Percentiles rank a stretch among this genome's conserved stretches.
Conservation (phyloP, 2,113 vertebrate species). For the Triplophysa dalaica region DNA sequence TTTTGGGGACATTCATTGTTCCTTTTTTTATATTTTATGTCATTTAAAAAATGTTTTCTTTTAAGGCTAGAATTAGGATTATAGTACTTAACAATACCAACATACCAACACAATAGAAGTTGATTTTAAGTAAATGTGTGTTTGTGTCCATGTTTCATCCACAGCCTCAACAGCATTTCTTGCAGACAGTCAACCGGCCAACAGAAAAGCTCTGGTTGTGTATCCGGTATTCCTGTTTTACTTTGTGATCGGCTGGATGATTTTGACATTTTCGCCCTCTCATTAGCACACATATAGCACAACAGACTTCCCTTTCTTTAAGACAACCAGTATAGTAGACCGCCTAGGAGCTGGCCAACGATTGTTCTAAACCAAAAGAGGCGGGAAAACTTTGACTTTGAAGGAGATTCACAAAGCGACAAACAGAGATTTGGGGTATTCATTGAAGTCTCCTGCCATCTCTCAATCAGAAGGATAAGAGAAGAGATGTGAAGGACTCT, state of each 20-base stretch:
- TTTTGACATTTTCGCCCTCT: constrained; percentile 83
- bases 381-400: neutral
- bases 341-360: neutral
- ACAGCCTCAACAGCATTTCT: constrained; percentile 94
- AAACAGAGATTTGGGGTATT: neutral
- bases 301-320: neutral
- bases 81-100: no score
- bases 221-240: constrained; percentile 98
- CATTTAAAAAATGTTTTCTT: no score
- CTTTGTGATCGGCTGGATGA: constrained; percentile 97
- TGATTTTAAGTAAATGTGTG: neutral
- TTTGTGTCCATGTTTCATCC: constrained; percentile 32
- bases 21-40: no score
- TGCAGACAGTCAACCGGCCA: constrained; percentile 89
- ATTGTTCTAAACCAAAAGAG: neutral
- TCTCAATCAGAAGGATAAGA: neutral
- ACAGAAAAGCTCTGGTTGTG: constrained; percentile 89
- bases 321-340: constrained; percentile 7
- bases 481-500: neutral
- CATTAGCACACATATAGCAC: constrained; percentile 34
- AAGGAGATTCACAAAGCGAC: constrained; percentile 19
- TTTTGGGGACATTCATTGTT: no score
- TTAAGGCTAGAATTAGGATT: no score
- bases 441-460: neutral
- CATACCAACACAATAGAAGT: no score